Evolutionary conservation across 2,113 vertebrate species (phyloP).

Genomic region (Picathartes gymnocephalus): DNA sequence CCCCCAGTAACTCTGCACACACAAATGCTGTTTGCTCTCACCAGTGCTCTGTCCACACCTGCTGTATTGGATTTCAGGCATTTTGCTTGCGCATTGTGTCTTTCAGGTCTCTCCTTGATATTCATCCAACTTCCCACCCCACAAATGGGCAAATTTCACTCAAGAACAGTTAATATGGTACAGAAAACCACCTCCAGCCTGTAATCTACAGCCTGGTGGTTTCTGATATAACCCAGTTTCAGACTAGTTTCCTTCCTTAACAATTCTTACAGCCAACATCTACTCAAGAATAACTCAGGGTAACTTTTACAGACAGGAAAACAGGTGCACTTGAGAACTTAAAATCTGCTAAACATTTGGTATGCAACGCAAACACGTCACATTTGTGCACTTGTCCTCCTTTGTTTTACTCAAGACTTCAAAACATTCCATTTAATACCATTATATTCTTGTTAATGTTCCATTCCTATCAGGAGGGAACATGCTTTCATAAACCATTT

Average conservation of each 20-base stretch:
- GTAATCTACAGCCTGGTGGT: background rate
- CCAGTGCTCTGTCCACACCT: background rate
- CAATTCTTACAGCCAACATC: background rate
- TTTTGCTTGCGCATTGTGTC: background rate
- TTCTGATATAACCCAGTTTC: background rate
- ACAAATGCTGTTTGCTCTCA: background rate
- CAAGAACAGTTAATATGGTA: background rate
- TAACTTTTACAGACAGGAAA: constrained; percentile 5
- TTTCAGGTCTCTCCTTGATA: background rate
- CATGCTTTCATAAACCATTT: constrained; percentile 38
- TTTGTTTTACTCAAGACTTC: background rate
- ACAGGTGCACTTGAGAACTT: background rate
- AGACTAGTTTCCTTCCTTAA: background rate
- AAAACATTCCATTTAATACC: constrained; percentile 25
- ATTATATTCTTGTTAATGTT: background rate
- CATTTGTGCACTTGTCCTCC: constrained; percentile 3
- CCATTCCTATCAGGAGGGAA: background rate
- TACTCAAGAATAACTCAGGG: constrained; percentile 16
- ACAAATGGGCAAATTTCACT: background rate
- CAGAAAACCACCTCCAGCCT: background rate
- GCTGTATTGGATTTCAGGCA: background rate
- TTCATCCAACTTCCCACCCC: background rate
- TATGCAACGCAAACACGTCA: background rate
- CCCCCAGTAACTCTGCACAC: background rate
- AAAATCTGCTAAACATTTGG: constrained; percentile 34